Evolutionary conservation across 2,113 vertebrate genomes (phyloP), one percentile per base, ranked within the genome.

Genomic region (Microtus montanus): DNA sequence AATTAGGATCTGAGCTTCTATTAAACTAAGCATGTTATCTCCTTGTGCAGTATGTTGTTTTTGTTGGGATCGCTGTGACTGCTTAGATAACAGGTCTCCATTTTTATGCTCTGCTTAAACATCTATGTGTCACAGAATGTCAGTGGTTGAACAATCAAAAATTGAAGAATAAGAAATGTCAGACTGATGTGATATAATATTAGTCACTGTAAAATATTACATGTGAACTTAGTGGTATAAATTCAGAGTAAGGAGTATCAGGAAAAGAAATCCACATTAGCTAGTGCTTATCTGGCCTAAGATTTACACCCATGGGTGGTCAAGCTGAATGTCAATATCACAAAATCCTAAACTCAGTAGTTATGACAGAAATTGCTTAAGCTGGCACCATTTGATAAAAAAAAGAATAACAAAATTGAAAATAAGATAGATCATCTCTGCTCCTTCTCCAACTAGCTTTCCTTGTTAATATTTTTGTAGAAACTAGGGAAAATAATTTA

Each of bases 41-140:
- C 80, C 95, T 97, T 97, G 95, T 98, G 79, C 82, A 96, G 22
- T 93, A 74, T 89, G 30, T 58, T 94, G 96, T 91, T 95, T 95
- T 97, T 97, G 66, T 87, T 96, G n/a, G 88, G 87, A 93, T 97
- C 70, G 94, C 92, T 95, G 74, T 94, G 92, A 92, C 93, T 95
- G 52, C 11, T 96, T 38, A 96, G 77, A 90, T 97, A 96, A 96
- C 96, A 95, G 87, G 11, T 24, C 87, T 97, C 71, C 86, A 33
- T 79, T 95, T 97, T 95, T 96, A 91, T 93, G 33, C 38, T 94
- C 52, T 64, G 95, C 92, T 98, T 97, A 95, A 15, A 95, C 74
- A 96, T 90, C 13, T 12, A 0, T 90, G 84, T 98, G 70, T 95
- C 96, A 87, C 64, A 61, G 89, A 94, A 89, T 91, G 93, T 78